These are phyloP conservation scores for Drosophila suboccidentalis DNA, from an alignment of 2,888 invertebrate genomes.

Conservation along the genomic window DNA sequence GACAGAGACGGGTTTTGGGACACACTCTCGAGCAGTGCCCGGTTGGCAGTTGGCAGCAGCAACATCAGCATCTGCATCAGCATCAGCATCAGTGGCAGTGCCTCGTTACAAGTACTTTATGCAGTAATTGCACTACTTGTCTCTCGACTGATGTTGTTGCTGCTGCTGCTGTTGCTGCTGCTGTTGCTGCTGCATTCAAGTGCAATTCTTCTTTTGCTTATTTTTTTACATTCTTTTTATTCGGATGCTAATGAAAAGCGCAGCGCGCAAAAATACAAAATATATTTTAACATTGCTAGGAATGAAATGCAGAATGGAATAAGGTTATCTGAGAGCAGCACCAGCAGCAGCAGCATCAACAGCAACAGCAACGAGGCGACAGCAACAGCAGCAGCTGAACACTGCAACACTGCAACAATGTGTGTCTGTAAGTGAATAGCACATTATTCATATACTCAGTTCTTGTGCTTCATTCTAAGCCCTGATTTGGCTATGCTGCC, in stretches of 20 bases:
- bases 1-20: slow-evolving; percentile 11
- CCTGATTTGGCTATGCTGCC: slow-evolving; percentile 50
- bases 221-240: slow-evolving; percentile 9
- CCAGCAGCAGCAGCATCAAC: slow-evolving; percentile 22
- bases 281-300: slow-evolving; percentile 27
- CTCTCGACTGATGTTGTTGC: slow-evolving; percentile 40
- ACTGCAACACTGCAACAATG: slow-evolving; percentile 29
- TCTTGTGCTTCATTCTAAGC: slow-evolving; percentile 51
- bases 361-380: slow-evolving; percentile 11
- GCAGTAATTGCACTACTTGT: slow-evolving; percentile 80
- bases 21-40: slow-evolving; percentile 3
- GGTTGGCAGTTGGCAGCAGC: slow-evolving; percentile 27
- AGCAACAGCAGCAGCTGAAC: slow-evolving; percentile 10
- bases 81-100: slow-evolving; percentile 41
- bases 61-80: slow-evolving; percentile 11
- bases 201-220: slow-evolving; percentile 54
- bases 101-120: slow-evolving; percentile 79
- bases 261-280: slow-evolving; percentile 42
- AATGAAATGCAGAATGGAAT: slow-evolving; percentile 37
- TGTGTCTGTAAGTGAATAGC: slow-evolving; percentile 39
- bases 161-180: slow-evolving; percentile 19
- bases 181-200: slow-evolving; percentile 49
- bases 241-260: slow-evolving; percentile 51
- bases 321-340: slow-evolving; percentile 37
- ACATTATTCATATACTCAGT: slow-evolving; percentile 64